Evolutionary conservation across 2,888 invertebrate species (phyloP).

Genomic region (Automeris io): DNA sequence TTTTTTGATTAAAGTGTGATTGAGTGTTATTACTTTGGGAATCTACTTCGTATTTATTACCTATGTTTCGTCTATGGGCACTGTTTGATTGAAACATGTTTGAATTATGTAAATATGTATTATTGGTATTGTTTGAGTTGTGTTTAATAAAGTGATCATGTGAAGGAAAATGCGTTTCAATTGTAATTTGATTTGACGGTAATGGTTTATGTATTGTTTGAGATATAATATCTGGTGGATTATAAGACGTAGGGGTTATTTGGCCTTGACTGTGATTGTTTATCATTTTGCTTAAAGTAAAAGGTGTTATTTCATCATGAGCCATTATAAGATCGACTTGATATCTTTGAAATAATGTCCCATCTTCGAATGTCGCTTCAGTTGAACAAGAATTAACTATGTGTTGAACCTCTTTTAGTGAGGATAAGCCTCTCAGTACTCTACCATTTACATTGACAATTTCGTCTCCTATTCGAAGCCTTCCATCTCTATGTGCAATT

Average conservation of each 20-base stretch:
- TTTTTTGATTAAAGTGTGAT: slow-evolving; percentile 58
- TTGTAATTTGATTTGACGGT: slow-evolving; percentile 57
- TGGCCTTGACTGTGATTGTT: slow-evolving; percentile 50
- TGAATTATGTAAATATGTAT: slow-evolving; percentile 28
- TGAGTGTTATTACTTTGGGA: slow-evolving; percentile 48
- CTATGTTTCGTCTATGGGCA: slow-evolving; percentile 30
- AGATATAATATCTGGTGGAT: slow-evolving; percentile 69
- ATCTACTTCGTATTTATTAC: slow-evolving; percentile 50
- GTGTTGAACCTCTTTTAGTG: slow-evolving; percentile 80
- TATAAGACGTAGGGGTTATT: slow-evolving; percentile 32
- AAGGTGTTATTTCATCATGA: slow-evolving; percentile 79
- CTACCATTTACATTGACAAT: slow-evolving; percentile 92
- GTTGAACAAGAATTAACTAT: slow-evolving; percentile 73
- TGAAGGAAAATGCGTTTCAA: slow-evolving; percentile 67
- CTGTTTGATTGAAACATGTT: slow-evolving; percentile 23
- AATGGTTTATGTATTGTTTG: slow-evolving; percentile 63
- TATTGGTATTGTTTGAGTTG: slow-evolving; percentile 29
- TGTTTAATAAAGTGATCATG: slow-evolving; percentile 43
- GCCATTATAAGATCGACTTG: slow-evolving; percentile 80
- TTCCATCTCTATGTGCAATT: slow-evolving; percentile 86
- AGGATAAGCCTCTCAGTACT: slow-evolving; percentile 84
- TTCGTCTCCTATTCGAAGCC: slow-evolving; percentile 90
- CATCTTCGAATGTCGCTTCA: slow-evolving; percentile 57
- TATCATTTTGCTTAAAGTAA: slow-evolving; percentile 65
- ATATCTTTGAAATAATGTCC: slow-evolving; percentile 57